phyloP scores from a whole-genome alignment of 2,797 vertebrate species.

The Lutjanus argentimaculatus region DNA sequence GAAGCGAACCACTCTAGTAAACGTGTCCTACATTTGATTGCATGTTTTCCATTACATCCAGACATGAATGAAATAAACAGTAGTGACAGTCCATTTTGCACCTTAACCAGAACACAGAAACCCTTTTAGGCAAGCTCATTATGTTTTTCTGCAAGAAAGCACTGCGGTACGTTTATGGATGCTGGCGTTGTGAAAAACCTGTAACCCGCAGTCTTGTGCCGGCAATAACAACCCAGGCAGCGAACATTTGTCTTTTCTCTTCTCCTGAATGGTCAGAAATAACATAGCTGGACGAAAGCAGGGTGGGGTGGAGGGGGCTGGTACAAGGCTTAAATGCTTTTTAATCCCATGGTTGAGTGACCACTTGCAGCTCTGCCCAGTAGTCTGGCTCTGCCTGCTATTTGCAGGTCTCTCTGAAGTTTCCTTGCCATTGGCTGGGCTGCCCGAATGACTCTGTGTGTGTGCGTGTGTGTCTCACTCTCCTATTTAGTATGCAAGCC shows the following conservation, averaged over 20 bases:
- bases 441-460: conserved; percentile 27
- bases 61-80: conserved; percentile 82
- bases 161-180: conserved; percentile 67
- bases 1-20: conserved; percentile 80
- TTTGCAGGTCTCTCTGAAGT: conserved; percentile 77
- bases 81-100: conserved; percentile 85
- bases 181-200: conserved; percentile 70
- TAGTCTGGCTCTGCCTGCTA: conserved; percentile 72
- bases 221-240: conserved; percentile 64
- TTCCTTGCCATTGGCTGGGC: conserved; percentile 64
- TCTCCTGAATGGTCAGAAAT: conserved; percentile 74
- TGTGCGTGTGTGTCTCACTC: conserved; percentile 2
- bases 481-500: conserved; percentile 75
- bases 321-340: conserved; percentile 86
- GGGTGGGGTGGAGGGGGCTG: conserved; percentile 27
- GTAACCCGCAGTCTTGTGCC: conserved; percentile 69
- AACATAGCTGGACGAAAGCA: conserved; percentile 61
- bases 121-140: conserved; percentile 85
- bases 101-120: conserved; percentile 83
- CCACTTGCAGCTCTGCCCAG: conserved; percentile 79
- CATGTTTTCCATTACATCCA: conserved; percentile 81
- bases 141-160: conserved; percentile 82
- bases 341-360: conserved; percentile 88
- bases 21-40: conserved; percentile 83
- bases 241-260: conserved; percentile 70